Conservation (phyloP, 2,888 invertebrate genomes). For the Timandra comae region DNA sequence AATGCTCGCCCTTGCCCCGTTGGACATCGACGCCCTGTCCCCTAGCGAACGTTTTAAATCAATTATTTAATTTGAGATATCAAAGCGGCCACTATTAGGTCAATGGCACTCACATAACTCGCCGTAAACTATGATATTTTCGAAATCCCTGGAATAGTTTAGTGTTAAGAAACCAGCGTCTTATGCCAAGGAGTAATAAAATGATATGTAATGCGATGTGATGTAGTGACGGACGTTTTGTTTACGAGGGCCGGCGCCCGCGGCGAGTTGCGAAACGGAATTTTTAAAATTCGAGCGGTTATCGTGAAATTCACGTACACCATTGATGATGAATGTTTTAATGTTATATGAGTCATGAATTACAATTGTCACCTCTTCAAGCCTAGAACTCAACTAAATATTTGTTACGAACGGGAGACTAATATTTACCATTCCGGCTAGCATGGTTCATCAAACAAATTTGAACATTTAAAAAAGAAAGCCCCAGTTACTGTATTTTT, state of each 20-base stretch:
- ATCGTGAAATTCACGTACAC: slow-evolving; percentile 43
- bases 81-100: slow-evolving; percentile 44
- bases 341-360: slow-evolving; percentile 33
- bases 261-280: slow-evolving; percentile 42
- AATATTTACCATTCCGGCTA: too few species aligned
- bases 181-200: slow-evolving; percentile 51
- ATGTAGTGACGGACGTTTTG: slow-evolving; percentile 45
- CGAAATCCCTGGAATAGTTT: slow-evolving; percentile 41
- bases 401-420: too few species aligned
- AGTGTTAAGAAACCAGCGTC: slow-evolving; percentile 41
- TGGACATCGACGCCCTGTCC: slow-evolving; percentile 22
- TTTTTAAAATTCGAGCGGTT: slow-evolving; percentile 36
- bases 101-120: slow-evolving; percentile 49
- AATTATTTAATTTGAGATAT: slow-evolving; percentile 25
- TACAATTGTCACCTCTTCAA: slow-evolving; percentile 12
- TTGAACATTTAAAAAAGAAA: too few species aligned
- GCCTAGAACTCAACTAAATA: slow-evolving; percentile 8
- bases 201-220: slow-evolving; percentile 29
- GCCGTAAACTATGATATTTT: slow-evolving; percentile 38
- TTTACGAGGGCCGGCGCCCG: slow-evolving; percentile 43
- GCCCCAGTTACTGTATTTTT: too few species aligned
- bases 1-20: slow-evolving; percentile 27
- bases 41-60: slow-evolving; percentile 20
- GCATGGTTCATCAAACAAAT: too few species aligned
- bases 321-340: slow-evolving; percentile 25